Base-by-base conservation (phyloP, 2,113 vertebrate species). In the Athene cunicularia region DNA sequence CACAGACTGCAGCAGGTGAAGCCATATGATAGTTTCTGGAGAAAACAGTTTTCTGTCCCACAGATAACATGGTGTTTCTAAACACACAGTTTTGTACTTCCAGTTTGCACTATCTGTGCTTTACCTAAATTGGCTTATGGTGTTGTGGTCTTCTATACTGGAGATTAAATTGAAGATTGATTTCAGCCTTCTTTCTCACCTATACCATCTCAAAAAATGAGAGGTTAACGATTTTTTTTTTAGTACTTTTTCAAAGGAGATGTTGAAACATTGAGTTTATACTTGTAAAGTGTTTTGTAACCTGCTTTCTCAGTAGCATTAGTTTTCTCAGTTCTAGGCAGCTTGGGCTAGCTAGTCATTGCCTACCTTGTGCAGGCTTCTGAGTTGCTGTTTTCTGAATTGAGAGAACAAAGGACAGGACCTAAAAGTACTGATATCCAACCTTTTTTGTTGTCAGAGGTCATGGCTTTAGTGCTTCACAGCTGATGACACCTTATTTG, bases 31-130 rank as follows among this genome's bases (percentile, higher is more conserved):
- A 17, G 22, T 73, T 80, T 41, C 12, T 53, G 24, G 13, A 23
- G 39, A 9, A 52, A 35, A 12, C 16, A 12, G 24, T 30, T 91
- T 77, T 80, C 18, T 64, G 22, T 62, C 1, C 6, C 26, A 58
- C 22, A 43, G 16, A 50, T 32, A 74, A 13, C 4, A 8, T 37
- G 12, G 4, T 39, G 6, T 58, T 63, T 27, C 45, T 75, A 56
- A 35, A 60, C 0, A 0, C 2, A 0, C 39, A 18, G 23, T 68
- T 91, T 68, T 72, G 12, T 60, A 9, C 23, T 50, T 84, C 11
- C 63, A 22, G 9, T 88, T 21, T 3, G 0, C 0, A 0, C 13
- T 64, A 30, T 11, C 58, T 77, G 10, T 1, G 1, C 37, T 64
- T 86, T 16, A 12, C 6, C 1, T 2, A 10, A 35, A 4, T 14